A percentile compares a stretch with the other conserved stretches of the same genome.
Conservation (phyloP, 2,113 vertebrate genomes). For the Strix aluco region DNA sequence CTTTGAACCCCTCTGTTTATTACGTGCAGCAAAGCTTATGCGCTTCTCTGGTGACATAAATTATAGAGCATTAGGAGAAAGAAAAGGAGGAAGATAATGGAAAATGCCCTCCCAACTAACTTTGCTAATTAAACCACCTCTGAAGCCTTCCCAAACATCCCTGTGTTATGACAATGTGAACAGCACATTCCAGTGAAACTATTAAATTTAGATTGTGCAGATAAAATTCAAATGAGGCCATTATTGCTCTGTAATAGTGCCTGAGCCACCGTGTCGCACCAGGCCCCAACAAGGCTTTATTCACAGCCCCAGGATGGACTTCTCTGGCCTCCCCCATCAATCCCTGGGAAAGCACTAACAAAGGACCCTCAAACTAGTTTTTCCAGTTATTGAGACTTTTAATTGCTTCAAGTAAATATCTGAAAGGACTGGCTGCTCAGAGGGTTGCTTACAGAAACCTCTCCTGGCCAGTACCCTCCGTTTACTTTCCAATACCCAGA, state of each 20-base stretch:
- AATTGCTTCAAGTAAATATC: no score
- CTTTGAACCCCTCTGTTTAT: conserved; percentile 4
- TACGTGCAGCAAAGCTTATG: not conserved
- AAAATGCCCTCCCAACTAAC: conserved; percentile 16
- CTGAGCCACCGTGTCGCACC: not conserved
- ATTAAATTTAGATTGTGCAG: not conserved
- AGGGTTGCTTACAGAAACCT: not conserved
- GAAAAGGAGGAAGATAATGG: not conserved
- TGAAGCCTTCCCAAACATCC: conserved; percentile 7
- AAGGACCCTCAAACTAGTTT: not conserved
- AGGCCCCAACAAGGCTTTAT: not conserved
- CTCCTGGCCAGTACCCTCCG: not conserved
- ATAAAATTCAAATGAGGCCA: not conserved
- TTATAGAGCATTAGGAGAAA: not conserved
- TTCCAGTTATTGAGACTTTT: not conserved
- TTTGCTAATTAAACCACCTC: conserved; percentile 61
- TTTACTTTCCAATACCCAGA: not conserved
- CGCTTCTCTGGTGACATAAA: not conserved
- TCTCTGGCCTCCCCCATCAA: not conserved
- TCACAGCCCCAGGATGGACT: not conserved
- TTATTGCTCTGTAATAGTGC: not conserved
- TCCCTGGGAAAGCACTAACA: not conserved
- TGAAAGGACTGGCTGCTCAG: not conserved
- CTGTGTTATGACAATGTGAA: not conserved
- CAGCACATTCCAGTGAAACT: not conserved